These are phyloP conservation scores for Semotilus atromaculatus DNA, from an alignment of 2,797 vertebrate species.

Conservation along the genomic window DNA sequence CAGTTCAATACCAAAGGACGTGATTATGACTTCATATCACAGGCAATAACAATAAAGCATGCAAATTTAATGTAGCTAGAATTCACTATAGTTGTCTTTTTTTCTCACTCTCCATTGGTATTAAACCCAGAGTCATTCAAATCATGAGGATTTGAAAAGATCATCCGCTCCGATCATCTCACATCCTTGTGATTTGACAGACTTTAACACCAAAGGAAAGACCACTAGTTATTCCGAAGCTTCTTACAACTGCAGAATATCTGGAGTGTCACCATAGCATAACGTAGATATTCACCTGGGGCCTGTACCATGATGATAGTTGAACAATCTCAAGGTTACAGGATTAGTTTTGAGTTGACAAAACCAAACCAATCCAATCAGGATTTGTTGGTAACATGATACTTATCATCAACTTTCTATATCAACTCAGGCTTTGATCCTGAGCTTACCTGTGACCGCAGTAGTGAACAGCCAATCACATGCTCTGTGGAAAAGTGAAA, in stretches of 20 bases:
- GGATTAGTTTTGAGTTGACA: too few relatives aligned
- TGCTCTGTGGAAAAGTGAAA: too few relatives aligned
- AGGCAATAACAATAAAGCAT: not conserved
- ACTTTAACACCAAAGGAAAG: not conserved
- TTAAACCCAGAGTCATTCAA: not conserved
- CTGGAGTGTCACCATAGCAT: not conserved
- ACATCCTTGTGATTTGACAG: constrained; percentile 17
- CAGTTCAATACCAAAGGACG: not conserved
- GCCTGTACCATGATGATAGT: too few relatives aligned
- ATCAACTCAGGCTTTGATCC: too few relatives aligned
- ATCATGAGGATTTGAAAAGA: not conserved
- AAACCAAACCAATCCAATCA: too few relatives aligned
- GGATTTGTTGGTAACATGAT: too few relatives aligned
- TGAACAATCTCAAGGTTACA: too few relatives aligned
- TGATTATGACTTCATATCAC: not conserved
- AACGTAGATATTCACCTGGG: not conserved
- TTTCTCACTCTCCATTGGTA: not conserved
- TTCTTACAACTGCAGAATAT: not conserved
- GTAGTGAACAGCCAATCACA: too few relatives aligned
- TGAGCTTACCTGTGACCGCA: too few relatives aligned
- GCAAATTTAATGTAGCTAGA: not conserved
- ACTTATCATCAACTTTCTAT: too few relatives aligned
- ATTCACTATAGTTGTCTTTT: not conserved
- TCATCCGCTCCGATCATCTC: not conserved
- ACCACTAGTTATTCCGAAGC: not conserved